phyloP scores from a whole-genome alignment of 2,888 invertebrate species.

The Onchidella celtica region DNA sequence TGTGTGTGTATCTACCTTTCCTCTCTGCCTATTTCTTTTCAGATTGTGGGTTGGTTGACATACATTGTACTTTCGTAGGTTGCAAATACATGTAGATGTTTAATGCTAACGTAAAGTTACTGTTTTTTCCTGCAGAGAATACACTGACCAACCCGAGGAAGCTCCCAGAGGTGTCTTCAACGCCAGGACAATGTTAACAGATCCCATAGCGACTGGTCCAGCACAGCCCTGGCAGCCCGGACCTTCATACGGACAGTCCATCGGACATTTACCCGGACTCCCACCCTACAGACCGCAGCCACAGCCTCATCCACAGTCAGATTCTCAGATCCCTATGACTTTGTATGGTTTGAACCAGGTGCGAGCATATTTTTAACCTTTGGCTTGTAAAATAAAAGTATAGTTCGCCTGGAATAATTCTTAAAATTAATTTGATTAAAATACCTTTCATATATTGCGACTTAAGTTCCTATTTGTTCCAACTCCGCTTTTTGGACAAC shows the following conservation, averaged over 20 bases:
- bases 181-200: conserved; percentile 43
- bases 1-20: no score
- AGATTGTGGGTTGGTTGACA: no score
- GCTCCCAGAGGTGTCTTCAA: conserved; percentile 40
- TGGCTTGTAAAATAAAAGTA: no score
- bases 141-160: not conserved
- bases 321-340: conserved; percentile 37
- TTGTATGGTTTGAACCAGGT: conserved; percentile 50
- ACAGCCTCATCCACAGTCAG: not conserved
- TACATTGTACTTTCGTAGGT: no score
- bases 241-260: not conserved
- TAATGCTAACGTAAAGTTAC: not conserved
- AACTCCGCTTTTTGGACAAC: no score
- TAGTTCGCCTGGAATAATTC: no score
- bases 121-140: conserved; percentile 22
- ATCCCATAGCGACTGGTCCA: conserved; percentile 31
- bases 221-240: not conserved
- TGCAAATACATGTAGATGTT: no score
- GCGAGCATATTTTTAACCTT: no score
- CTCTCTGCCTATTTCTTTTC: no score
- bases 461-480: no score
- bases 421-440: no score
- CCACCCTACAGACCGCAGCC: not conserved
- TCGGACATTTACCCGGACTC: not conserved
- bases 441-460: no score